Evolutionary conservation across 2,888 invertebrate genomes (phyloP), one percentile per base, ranked within the genome.

Genomic region (Mythimna loreyi): DNA sequence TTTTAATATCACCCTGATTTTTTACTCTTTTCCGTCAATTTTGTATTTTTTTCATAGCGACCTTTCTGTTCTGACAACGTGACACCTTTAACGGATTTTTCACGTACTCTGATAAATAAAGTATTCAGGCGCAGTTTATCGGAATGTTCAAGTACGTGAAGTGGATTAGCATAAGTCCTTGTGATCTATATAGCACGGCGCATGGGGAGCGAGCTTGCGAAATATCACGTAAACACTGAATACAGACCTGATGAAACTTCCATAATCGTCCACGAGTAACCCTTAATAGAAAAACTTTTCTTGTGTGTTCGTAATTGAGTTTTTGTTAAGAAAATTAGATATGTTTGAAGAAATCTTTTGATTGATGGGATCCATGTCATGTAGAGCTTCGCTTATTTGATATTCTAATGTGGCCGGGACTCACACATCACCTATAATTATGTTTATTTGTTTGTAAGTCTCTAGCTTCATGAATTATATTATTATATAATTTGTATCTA

Each of bases 1-100:
- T 92, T 91, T 92, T 92, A 93, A 93, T 92, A 92, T 93, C 89
- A 92, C 91, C 89, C 91, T 84, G 87, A 88, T 91, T 94, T 93
- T 94, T 94, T 92, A 89, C 87, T 88, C 76, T 89, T 92, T 92
- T 91, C 86, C 90, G 86, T 85, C 86, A 87, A 87, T 92, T 90
- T 88, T 67, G 79, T 80, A 78, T 88, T 90, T 90, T 91, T 90
- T 87, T 80, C 73, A 82, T 70, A 68, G 40, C 56, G 64, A 81
- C 81, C 83, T 91, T 91, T 92, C 92, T 86, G 82, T 92, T 81
- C 75, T 77, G 73, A 78, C 86, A 88, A 93, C 95, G 93, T 94
- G 94, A 92, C 89, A 86, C 84, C 87, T 89, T 88, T 85, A 83
- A 83, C 72, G 79, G 77, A 85, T 79, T 88, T 91, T 90, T 90